Evolutionary conservation across 1,140 invertebrate species (phyloP), one percentile per base, ranked within the genome.

Genomic region (Drosophila azteca): DNA sequence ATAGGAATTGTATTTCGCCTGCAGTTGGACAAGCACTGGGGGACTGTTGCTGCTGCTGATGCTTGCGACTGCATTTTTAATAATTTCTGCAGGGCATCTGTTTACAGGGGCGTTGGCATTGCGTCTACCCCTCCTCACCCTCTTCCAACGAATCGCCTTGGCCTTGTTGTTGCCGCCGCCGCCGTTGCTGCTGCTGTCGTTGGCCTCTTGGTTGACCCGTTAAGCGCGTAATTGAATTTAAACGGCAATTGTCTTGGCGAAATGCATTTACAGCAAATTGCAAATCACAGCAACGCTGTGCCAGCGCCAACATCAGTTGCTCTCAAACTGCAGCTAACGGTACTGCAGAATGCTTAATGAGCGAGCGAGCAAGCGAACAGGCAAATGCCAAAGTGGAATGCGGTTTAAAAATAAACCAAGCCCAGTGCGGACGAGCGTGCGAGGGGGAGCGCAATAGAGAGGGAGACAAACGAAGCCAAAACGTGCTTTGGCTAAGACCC

Each of bases 371-470:
- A 6, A 54, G 61, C 15, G 49, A 31, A 63, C 57, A 2, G 45
- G 69, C 65, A 66, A 78, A 69, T 77, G 59, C 66, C 70, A 77
- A 46, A 46, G 60, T 62, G 83, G 82, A 87, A 87, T 87, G 82
- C 79, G 83, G 82, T 88, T 88, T 87, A 83, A 88, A 87, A 87
- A 88, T 78, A 82, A 81, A 75, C 75, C 83, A 81, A 76, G 75
- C 75, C 78, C 66, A 77, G 44, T 63, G 61, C 69, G n/a, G 43
- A 26, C 24, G 8, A 22, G 45, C 31, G 29, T 7, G 57, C n/a
- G 41, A 24, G 22, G 54, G 15, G 51, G 4, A 26, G 53, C 45
- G 6, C 35, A 9, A 39, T 57, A 50, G 54, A 2, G 46, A 39
- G 58, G 24, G 55, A 31, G 62, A 6, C 9, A 17, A 15, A 20